Percentiles rank a stretch among this genome's conserved stretches.
Conservation (phyloP, 2,888 invertebrate species). For the Mongoloraphidia duomilia region DNA sequence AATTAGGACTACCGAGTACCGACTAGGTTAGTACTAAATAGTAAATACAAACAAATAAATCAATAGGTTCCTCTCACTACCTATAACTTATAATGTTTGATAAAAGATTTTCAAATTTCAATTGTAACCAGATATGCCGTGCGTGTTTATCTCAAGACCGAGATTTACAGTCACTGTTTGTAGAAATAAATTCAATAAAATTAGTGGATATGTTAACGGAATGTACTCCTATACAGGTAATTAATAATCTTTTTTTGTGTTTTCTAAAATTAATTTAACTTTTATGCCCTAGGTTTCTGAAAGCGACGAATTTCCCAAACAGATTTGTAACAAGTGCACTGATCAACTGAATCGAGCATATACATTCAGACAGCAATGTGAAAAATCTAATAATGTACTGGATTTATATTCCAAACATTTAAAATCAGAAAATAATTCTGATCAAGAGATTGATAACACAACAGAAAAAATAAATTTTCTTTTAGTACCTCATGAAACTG, state of each 20-base stretch:
- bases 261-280: slow-evolving; percentile 9
- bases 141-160: slow-evolving; percentile 26
- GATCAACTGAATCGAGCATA: slow-evolving; percentile 1
- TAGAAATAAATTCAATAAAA: slow-evolving; percentile 20
- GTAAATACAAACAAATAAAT: too few relatives aligned
- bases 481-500: too few relatives aligned
- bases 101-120: neutral
- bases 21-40: too few relatives aligned
- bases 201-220: slow-evolving; percentile 29
- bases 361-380: neutral
- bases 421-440: too few relatives aligned
- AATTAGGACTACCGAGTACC: too few relatives aligned
- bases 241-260: too few relatives aligned
- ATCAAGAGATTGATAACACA: too few relatives aligned
- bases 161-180: slow-evolving; percentile 22
- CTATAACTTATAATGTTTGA: too few relatives aligned
- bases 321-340: neutral
- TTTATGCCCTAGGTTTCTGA: slow-evolving; percentile 12
- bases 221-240: slow-evolving; percentile 24
- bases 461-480: too few relatives aligned
- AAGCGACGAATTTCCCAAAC: neutral
- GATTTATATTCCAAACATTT: neutral
- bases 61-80: too few relatives aligned
- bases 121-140: slow-evolving; percentile 25
- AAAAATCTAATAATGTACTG: neutral